Percentiles rank a stretch among this genome's conserved stretches.
Evolutionary conservation across 2,797 vertebrate genomes (phyloP).

Genomic region (Sebastolobus altivelis): DNA sequence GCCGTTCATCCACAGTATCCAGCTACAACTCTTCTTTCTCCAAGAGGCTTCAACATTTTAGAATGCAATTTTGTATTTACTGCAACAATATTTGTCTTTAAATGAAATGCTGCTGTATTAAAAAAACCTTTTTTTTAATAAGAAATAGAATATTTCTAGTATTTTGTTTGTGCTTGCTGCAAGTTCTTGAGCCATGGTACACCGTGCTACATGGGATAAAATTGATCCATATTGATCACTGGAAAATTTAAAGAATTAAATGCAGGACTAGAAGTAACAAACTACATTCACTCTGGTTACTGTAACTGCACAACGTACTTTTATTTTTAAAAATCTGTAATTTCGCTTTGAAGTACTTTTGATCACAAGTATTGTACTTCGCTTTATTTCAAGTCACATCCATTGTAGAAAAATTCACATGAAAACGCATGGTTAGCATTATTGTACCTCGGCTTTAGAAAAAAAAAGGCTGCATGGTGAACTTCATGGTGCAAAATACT

Average conservation of each 20-base stretch:
- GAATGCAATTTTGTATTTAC: not conserved
- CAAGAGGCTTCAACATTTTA: not conserved
- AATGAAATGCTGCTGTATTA: not conserved
- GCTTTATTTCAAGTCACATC: not conserved
- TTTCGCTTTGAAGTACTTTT: not conserved
- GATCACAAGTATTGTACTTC: not conserved
- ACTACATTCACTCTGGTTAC: too few relatives aligned
- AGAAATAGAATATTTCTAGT: not conserved
- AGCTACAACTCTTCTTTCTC: not conserved
- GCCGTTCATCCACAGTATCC: not conserved
- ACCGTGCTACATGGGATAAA: not conserved
- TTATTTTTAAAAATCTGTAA: too few relatives aligned
- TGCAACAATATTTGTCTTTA: not conserved
- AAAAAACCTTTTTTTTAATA: not conserved
- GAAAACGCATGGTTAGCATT: not conserved
- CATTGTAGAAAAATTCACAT: not conserved
- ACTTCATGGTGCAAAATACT: not conserved
- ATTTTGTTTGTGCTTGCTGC: not conserved
- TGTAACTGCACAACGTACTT: too few relatives aligned
- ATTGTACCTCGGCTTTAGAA: not conserved
- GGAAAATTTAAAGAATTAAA: not conserved
- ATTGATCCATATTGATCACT: not conserved
- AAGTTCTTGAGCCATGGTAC: not conserved
- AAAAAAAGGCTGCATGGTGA: accelerated
- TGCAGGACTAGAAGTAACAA: not conserved